Evolutionary conservation across 2,113 vertebrate species (phyloP).

Genomic region (Planiliza haematocheilus): DNA sequence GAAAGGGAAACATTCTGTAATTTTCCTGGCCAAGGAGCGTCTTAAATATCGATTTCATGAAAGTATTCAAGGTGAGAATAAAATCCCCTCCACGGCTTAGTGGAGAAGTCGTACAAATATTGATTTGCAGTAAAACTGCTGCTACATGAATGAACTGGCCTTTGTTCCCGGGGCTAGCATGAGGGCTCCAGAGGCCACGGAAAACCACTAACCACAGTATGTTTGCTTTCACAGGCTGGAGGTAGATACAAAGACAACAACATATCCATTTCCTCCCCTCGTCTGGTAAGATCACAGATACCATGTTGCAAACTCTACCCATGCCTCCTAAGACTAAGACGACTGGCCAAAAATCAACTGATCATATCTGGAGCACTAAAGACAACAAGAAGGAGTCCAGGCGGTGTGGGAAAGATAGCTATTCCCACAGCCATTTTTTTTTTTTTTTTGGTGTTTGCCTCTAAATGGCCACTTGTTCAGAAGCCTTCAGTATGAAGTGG

Average conservation of each 20-base stretch:
- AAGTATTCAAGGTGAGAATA: constrained; percentile 16
- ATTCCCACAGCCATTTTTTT: constrained; percentile 49
- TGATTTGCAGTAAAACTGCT: constrained; percentile 29
- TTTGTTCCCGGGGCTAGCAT: constrained; percentile 30
- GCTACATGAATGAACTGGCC: constrained; percentile 22
- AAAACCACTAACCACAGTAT: constrained; percentile 37
- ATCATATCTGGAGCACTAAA: constrained; percentile 71
- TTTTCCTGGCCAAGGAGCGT: background rate
- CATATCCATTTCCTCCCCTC: constrained; percentile 67
- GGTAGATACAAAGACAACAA: constrained; percentile 69
- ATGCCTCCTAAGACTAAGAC: constrained; percentile 58
- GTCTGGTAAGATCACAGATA: constrained; percentile 53
- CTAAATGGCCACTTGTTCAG: constrained; percentile 40
- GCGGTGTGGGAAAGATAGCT: constrained; percentile 61
- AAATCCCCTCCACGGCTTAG: background rate
- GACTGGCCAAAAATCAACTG: constrained; percentile 57
- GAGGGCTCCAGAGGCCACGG: constrained; percentile 9
- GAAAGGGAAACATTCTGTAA: background rate
- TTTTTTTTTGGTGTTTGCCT: background rate
- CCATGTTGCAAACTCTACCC: constrained; percentile 30
- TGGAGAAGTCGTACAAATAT: constrained; percentile 41
- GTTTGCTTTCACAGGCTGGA: constrained; percentile 65
- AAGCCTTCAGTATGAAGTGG: constrained; percentile 29
- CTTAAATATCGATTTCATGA: constrained; percentile 20
- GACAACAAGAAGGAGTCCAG: constrained; percentile 65